Conservation (phyloP, 2,113 vertebrate genomes). For the Sprattus sprattus region DNA sequence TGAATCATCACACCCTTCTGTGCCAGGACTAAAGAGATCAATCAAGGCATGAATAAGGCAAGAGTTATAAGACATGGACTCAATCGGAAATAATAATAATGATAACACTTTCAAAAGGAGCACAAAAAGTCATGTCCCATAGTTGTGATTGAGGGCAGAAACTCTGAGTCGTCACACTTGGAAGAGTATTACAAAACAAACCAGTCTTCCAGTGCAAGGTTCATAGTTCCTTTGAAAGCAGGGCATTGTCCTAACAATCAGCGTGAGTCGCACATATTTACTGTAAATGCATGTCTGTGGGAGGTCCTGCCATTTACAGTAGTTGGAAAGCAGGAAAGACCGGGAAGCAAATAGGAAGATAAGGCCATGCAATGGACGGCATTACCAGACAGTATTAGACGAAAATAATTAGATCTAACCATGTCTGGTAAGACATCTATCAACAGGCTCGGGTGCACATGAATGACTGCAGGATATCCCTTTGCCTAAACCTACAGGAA, state of each 20-base stretch:
- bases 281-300: conserved; percentile 40
- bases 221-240: conserved; percentile 67
- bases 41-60: neutral
- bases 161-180: conserved; percentile 76
- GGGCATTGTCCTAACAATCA: conserved; percentile 30
- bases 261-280: conserved; percentile 23
- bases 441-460: conserved; percentile 70
- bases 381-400: conserved; percentile 99
- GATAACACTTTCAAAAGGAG: neutral
- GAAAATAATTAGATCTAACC: conserved; percentile 89
- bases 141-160: conserved; percentile 43
- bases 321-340: neutral
- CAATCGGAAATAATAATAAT: neutral
- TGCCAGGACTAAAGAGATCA: conserved; percentile 7
- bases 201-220: conserved; percentile 72
- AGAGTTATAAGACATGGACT: neutral
- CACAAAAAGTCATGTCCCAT: neutral
- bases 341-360: conserved; percentile 50
- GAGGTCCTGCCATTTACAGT: conserved; percentile 21
- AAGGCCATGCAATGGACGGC: conserved; percentile 84
- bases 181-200: conserved; percentile 63
- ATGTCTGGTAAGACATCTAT: conserved; percentile 98
- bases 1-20: conserved; percentile 27
- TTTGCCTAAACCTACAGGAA: neutral
- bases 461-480: conserved; percentile 45